Evolutionary conservation across 2,888 invertebrate species (phyloP), one percentile per base, ranked within the genome.

Genomic region (Imbricaverruca yamaguchii): DNA sequence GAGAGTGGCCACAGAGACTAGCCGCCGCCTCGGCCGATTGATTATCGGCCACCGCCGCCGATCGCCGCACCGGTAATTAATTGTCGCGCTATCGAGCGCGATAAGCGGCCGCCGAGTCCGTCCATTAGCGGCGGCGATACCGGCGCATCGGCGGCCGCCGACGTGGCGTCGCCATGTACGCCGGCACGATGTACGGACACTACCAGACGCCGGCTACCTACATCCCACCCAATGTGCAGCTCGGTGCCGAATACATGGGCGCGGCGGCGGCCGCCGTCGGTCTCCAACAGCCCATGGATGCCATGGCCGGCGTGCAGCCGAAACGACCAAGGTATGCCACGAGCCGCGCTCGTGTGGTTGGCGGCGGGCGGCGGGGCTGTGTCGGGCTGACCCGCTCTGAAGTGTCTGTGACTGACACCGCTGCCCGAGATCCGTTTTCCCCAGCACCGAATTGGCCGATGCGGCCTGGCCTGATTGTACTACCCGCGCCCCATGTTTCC

Each of bases 121-220:
- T 61, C 15, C 61, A 61, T 61, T 61, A 61, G 61, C 61, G 61
- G 15, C 23, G 65, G n/a, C 23, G 65, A n/a, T 7, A 53, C 11
- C 53, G 53, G 15, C 39, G 9, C 53, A 1, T 59, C 53, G 53
- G 15, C 25, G 69, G 39, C 39, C 69, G 69, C 25, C 69, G 39
- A 23, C 67, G 21, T 6, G 67, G 11, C 67, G 13, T 4, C 39
- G 39, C 39, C 15, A 74, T 74, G 74, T 74, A 74, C 74, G 53
- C 74, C 74, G 53, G 74, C 74, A 53, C 74, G 53, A 74, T 74
- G 74, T 74, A 74, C 74, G 74, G 74, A 53, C 74, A 74, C 53
- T 74, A 74, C 74, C 74, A 74, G 74, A 12, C 74, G 53, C 53
- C 74, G 74, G 39, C 74, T 18, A 15, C 53, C 55, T 74, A 74